Conservation (phyloP, 1,140 invertebrate genomes). For the Vollenhovia emeryi region DNA sequence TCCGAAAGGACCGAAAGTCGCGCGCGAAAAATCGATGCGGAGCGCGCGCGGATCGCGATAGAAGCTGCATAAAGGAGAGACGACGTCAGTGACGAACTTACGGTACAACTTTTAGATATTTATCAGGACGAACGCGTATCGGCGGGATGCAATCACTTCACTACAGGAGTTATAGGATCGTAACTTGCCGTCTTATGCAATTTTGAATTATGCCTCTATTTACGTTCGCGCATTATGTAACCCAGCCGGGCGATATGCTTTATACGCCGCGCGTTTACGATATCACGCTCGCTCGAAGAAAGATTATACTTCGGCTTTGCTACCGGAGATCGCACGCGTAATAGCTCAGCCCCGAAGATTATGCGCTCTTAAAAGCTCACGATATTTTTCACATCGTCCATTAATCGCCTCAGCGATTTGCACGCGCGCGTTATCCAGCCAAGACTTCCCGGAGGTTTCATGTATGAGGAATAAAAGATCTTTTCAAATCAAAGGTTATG, state of each 20-base stretch:
- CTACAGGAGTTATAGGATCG: conserved; percentile 21
- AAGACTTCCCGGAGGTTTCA: background rate
- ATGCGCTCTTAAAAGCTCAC: conserved; percentile 45
- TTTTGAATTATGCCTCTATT: conserved; percentile 68
- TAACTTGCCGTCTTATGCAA: conserved; percentile 63
- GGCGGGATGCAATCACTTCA: conserved; percentile 55
- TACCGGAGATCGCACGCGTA: conserved; percentile 32
- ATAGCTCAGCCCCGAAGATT: conserved; percentile 36
- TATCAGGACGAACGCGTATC: conserved; percentile 29
- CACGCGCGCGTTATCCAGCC: background rate
- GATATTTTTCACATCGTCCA: conserved; percentile 3
- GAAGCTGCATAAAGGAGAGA: background rate
- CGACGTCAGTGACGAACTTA: background rate
- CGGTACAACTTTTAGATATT: conserved; percentile 35
- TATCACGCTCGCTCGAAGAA: conserved; percentile 59
- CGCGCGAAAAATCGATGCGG: conserved; percentile 16
- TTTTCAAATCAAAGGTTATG: background rate
- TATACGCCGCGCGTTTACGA: conserved; percentile 58
- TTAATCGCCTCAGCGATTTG: conserved; percentile 27
- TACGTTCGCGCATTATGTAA: conserved; percentile 57
- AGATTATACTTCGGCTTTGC: conserved; percentile 51
- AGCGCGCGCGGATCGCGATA: background rate
- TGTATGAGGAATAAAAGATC: background rate
- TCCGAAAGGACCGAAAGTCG: background rate
- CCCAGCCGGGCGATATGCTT: conserved; percentile 47